Conservation (phyloP, 2,113 vertebrate species). For the Puffinus mauretanicus region DNA sequence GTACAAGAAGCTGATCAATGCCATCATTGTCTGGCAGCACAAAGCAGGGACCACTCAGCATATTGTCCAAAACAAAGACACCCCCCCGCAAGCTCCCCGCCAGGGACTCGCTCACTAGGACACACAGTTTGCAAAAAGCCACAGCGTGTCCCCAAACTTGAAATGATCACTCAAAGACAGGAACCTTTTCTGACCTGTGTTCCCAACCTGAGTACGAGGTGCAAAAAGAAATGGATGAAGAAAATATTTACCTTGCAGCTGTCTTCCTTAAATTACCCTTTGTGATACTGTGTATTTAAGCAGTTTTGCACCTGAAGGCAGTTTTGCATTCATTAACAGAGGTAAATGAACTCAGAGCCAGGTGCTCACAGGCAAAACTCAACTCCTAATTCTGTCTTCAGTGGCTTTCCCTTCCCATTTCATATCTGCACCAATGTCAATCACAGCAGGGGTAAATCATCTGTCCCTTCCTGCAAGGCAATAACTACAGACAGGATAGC, state of each 20-base stretch:
- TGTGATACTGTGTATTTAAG: not conserved
- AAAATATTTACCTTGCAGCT: not conserved
- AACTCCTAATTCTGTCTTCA: not conserved
- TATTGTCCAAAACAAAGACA: conserved; percentile 42
- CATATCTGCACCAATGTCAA: not conserved
- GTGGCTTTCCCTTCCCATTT: not conserved
- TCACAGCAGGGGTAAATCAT: not conserved
- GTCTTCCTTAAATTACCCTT: not conserved
- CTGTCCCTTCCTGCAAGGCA: not conserved
- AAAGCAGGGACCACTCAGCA: conserved; percentile 44
- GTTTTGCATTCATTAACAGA: not conserved
- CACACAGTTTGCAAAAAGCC: not conserved
- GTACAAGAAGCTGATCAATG: conserved; percentile 58
- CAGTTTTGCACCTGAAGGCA: not conserved
- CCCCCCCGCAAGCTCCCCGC: not conserved
- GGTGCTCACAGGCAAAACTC: not conserved
- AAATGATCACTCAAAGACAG: not conserved
- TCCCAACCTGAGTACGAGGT: not conserved
- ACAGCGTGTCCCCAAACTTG: not conserved
- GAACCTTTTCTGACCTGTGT: not conserved
- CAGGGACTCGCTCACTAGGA: not conserved
- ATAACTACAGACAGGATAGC: not conserved
- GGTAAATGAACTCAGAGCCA: not conserved
- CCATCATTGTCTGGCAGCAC: conserved; percentile 22
- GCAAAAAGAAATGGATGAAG: not conserved